A percentile compares a stretch with the other conserved stretches of the same genome.
phyloP scores from a whole-genome alignment of 2,113 vertebrate species.

The Ammospiza caudacuta region DNA sequence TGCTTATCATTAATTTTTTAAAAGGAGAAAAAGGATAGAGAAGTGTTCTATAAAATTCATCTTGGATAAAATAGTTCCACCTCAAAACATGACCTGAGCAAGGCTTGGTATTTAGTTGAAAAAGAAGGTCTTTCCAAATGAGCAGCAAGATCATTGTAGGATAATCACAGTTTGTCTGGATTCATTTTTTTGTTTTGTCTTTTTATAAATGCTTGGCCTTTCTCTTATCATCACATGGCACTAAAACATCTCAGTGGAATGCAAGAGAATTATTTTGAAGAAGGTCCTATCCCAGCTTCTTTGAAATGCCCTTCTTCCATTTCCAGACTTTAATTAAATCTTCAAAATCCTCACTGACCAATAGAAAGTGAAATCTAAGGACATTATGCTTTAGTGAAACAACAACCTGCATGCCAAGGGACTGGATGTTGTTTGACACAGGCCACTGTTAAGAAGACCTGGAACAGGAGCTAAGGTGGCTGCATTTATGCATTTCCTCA shows the following conservation, averaged over 20 bases:
- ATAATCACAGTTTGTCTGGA: background rate
- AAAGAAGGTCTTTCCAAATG: background rate
- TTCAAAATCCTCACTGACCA: background rate
- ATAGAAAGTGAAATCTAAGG: rapidly evolving
- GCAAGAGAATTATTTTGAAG: background rate
- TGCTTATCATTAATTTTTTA: background rate
- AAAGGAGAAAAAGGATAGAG: background rate
- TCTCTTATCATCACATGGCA: background rate
- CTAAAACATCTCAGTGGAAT: background rate
- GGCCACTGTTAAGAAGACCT: background rate
- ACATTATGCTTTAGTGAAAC: background rate
- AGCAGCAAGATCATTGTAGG: background rate
- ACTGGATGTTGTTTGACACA: background rate
- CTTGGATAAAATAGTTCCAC: background rate
- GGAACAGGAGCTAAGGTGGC: background rate
- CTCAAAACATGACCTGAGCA: background rate
- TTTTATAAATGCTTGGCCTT: background rate
- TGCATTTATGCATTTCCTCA: background rate
- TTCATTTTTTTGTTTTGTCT: background rate
- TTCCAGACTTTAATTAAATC: background rate
- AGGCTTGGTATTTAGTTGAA: background rate
- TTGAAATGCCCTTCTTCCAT: background rate
- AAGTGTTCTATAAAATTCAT: background rate
- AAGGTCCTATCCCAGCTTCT: background rate
- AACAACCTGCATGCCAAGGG: background rate